Evolutionary conservation across 1,140 invertebrate species (phyloP).

Genomic region (Achatina immaculata): DNA sequence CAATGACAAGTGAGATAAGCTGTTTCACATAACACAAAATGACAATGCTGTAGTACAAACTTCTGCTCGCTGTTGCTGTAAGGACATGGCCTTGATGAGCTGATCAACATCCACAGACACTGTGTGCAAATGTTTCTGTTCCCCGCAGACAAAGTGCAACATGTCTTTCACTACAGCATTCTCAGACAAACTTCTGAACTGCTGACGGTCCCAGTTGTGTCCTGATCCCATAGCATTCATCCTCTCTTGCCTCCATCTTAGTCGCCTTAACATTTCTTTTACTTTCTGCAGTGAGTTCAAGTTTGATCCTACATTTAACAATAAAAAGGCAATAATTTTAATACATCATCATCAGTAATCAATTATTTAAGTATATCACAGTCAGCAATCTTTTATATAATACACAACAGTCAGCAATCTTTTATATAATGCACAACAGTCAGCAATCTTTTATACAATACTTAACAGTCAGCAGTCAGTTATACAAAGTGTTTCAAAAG

Average conservation of each 20-base stretch:
- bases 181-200: conserved; percentile 19
- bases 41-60: too few species aligned
- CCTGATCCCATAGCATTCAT: conserved; percentile 43
- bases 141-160: conserved; percentile 59
- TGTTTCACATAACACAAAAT: too few species aligned
- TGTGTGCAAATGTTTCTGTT: conserved; percentile 36
- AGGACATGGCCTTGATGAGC: conserved; percentile 68
- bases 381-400: too few species aligned
- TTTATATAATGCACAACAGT: too few species aligned
- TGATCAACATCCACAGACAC: conserved; percentile 57
- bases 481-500: too few species aligned
- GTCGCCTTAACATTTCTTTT: conserved; percentile 62
- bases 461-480: too few species aligned
- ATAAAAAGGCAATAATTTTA: neutral
- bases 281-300: conserved; percentile 65
- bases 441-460: too few species aligned
- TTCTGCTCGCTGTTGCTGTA: conserved; percentile 73
- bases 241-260: conserved; percentile 63
- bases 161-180: conserved; percentile 35
- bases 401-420: too few species aligned
- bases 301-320: conserved; percentile 48
- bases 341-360: too few species aligned
- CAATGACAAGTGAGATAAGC: too few species aligned
- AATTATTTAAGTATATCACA: too few species aligned
- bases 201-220: conserved; percentile 20